Evolutionary conservation across 1,140 invertebrate genomes (phyloP).

Genomic region (Bombus confusus): DNA sequence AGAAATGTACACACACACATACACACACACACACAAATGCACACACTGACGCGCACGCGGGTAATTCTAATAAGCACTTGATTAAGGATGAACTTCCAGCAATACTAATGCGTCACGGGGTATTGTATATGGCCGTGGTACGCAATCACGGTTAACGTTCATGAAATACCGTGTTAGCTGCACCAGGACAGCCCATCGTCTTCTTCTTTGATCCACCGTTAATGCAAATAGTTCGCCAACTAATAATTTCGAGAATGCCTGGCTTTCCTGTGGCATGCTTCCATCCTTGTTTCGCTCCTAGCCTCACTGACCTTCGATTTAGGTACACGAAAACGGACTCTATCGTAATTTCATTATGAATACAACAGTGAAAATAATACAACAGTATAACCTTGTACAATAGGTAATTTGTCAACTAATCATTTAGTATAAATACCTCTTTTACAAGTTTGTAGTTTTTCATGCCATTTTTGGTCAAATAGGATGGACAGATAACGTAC

Average conservation of each 20-base stretch:
- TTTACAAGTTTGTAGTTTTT: too few species aligned
- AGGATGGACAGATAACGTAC: too few species aligned
- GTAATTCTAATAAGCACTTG: conserved; percentile 65
- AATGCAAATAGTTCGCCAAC: conserved; percentile 52
- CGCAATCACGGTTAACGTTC: conserved; percentile 45
- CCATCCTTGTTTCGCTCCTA: neutral
- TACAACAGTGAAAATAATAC: neutral
- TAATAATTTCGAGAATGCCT: conserved; percentile 36
- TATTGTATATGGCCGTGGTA: conserved; percentile 25
- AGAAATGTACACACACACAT: neutral
- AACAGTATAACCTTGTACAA: neutral
- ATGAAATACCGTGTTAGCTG: conserved; percentile 17
- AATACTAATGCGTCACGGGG: conserved; percentile 39
- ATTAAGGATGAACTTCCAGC: conserved; percentile 59
- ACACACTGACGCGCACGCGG: conserved; percentile 5
- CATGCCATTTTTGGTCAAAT: too few species aligned
- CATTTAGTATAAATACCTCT: too few species aligned
- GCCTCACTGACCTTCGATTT: neutral
- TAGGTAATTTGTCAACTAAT: too few species aligned
- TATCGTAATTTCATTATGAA: neutral
- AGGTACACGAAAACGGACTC: too few species aligned
- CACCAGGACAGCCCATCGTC: neutral
- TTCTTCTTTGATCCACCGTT: conserved; percentile 51
- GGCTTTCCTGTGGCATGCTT: neutral
- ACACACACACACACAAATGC: conserved; percentile 3